Conservation (phyloP, 2,797 vertebrate species). For the Sebastes cheni region DNA sequence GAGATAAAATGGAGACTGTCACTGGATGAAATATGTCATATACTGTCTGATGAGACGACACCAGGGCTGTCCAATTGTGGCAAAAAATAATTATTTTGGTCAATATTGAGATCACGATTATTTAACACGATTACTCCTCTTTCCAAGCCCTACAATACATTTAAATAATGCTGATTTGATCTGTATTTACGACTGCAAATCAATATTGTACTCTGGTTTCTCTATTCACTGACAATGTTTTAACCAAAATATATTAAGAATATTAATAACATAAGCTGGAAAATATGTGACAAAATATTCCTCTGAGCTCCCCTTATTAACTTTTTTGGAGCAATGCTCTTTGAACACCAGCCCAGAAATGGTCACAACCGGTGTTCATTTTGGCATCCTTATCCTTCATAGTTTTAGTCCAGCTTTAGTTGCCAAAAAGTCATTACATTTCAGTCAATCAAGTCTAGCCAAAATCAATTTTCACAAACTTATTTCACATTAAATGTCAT, state of each 20-base stretch:
- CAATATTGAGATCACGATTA: neutral
- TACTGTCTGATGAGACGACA: neutral
- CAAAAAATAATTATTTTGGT: neutral
- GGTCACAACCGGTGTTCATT: neutral
- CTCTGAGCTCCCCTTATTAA: accelerated
- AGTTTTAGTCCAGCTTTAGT: neutral
- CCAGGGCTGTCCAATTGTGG: neutral
- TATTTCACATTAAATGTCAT: too few relatives aligned
- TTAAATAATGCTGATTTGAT: neutral
- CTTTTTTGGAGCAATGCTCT: neutral
- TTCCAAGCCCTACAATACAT: neutral
- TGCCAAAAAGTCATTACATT: neutral
- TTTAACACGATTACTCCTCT: neutral
- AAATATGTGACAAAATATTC: neutral
- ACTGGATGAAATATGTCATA: neutral
- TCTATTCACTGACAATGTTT: neutral
- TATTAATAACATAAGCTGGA: neutral
- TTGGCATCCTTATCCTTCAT: neutral
- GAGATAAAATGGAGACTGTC: neutral
- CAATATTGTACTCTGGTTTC: neutral
- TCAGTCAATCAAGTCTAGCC: neutral
- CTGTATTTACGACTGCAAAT: neutral
- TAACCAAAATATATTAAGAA: neutral
- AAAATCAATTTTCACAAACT: too few relatives aligned
- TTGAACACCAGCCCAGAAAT: neutral